phyloP scores from a whole-genome alignment of 2,113 vertebrate genomes.

The Eleginops maclovinus region DNA sequence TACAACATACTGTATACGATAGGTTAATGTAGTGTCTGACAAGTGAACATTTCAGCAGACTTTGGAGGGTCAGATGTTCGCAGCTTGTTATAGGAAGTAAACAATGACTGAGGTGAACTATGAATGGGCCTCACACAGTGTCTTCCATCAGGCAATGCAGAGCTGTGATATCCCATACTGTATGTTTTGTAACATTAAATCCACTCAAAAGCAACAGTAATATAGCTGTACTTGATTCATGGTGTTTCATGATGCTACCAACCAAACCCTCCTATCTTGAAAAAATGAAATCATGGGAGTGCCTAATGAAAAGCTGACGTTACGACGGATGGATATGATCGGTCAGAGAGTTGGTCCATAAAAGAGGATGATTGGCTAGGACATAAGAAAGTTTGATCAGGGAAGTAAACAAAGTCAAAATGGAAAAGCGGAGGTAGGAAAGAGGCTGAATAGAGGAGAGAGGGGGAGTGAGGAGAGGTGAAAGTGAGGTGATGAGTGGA shows the following conservation, averaged over 20 bases:
- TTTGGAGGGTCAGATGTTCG: no score
- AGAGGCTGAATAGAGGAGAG: background rate
- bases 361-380: slow-evolving; percentile 73
- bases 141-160: background rate
- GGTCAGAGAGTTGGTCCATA: slow-evolving; percentile 26
- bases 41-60: no score
- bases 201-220: background rate
- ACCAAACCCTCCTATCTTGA: slow-evolving; percentile 21
- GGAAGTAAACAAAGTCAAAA: background rate
- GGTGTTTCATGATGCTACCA: background rate
- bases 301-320: slow-evolving; percentile 18
- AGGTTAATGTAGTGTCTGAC: no score
- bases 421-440: background rate
- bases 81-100: background rate
- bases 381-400: slow-evolving; percentile 11
- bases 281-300: slow-evolving; percentile 18
- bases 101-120: no score
- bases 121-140: background rate
- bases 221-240: background rate
- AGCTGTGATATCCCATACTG: background rate
- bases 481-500: background rate
- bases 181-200: background rate
- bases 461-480: background rate
- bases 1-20: no score
- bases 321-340: slow-evolving; percentile 9